phyloP scores from a whole-genome alignment of 2,888 invertebrate species.

The Lepidochrysops patricia region DNA sequence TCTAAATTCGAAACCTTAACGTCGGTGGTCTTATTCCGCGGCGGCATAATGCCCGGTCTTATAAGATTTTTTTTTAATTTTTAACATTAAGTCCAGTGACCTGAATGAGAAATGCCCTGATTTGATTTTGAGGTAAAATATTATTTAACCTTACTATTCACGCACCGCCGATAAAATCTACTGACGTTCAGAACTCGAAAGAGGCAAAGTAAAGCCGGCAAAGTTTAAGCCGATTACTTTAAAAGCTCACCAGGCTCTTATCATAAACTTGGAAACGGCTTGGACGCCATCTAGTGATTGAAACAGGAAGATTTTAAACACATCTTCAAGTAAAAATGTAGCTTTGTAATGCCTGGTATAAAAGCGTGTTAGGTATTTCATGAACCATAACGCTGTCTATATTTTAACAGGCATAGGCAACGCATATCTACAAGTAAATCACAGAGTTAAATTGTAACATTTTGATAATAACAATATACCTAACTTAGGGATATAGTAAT shows the following conservation, averaged over 20 bases:
- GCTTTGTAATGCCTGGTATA: neutral
- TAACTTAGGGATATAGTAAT: too few species aligned
- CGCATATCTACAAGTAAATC: too few species aligned
- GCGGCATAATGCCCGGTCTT: neutral
- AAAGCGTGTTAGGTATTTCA: too few species aligned
- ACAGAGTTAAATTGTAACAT: neutral
- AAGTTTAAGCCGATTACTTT: slow-evolving; percentile 56
- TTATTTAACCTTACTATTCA: slow-evolving; percentile 20
- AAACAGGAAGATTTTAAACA: neutral
- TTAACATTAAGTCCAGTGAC: neutral
- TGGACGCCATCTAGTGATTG: slow-evolving; percentile 30
- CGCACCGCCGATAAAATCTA: slow-evolving; percentile 23
- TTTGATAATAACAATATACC: too few species aligned
- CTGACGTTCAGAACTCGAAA: slow-evolving; percentile 26
- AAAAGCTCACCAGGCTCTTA: slow-evolving; percentile 43
- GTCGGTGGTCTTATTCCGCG: slow-evolving; percentile 42
- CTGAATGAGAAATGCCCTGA: neutral
- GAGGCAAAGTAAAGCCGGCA: slow-evolving; percentile 26
- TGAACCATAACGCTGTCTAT: too few species aligned
- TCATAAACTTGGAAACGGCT: slow-evolving; percentile 32
- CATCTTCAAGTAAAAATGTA: neutral
- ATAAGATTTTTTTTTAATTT: slow-evolving; percentile 1
- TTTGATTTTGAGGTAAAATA: neutral
- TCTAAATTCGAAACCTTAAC: slow-evolving; percentile 46
- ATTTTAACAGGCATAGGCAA: too few species aligned